Percentiles rank a stretch among this genome's conserved stretches.
Evolutionary conservation across 2,888 invertebrate genomes (phyloP).

Genomic region (Trichopoda pennipes): DNA sequence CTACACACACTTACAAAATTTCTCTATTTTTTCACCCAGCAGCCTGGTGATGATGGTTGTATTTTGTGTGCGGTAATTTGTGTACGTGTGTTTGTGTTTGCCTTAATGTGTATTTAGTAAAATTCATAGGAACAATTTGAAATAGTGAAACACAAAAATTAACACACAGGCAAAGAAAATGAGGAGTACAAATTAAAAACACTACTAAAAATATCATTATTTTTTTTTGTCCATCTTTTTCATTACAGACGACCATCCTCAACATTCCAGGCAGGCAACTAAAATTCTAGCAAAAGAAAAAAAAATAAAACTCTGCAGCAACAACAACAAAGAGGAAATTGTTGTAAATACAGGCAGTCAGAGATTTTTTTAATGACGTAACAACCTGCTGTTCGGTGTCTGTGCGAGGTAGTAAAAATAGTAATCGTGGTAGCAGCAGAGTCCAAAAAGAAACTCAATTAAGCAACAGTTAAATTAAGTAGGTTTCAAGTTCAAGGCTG

Average conservation of each 20-base stretch:
- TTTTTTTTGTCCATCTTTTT: slow-evolving; percentile 48
- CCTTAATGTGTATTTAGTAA: neutral
- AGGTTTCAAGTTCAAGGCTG: slow-evolving; percentile 79
- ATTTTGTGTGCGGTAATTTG: too few species aligned
- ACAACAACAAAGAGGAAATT: slow-evolving; percentile 37
- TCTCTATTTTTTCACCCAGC: slow-evolving; percentile 26
- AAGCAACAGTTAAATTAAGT: slow-evolving; percentile 78
- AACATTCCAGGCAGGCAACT: slow-evolving; percentile 36
- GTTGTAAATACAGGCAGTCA: slow-evolving; percentile 51
- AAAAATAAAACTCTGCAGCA: slow-evolving; percentile 9
- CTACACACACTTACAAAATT: slow-evolving; percentile 16
- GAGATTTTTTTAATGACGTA: slow-evolving; percentile 65
- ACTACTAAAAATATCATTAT: slow-evolving; percentile 55
- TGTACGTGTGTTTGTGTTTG: slow-evolving; percentile 1
- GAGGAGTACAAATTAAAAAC: slow-evolving; percentile 67
- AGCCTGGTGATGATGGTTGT: too few species aligned
- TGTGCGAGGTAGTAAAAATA: slow-evolving; percentile 46
- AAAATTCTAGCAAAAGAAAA: slow-evolving; percentile 6
- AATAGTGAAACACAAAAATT: slow-evolving; percentile 63
- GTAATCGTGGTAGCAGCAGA: slow-evolving; percentile 31
- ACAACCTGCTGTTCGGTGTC: slow-evolving; percentile 58
- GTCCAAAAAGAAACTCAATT: slow-evolving; percentile 65
- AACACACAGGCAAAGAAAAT: slow-evolving; percentile 61
- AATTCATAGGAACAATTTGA: slow-evolving; percentile 52
- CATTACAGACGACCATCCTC: slow-evolving; percentile 63